These are phyloP conservation scores for Synodontis membranacea DNA, from an alignment of 2,113 vertebrate species.

Conservation along the genomic window DNA sequence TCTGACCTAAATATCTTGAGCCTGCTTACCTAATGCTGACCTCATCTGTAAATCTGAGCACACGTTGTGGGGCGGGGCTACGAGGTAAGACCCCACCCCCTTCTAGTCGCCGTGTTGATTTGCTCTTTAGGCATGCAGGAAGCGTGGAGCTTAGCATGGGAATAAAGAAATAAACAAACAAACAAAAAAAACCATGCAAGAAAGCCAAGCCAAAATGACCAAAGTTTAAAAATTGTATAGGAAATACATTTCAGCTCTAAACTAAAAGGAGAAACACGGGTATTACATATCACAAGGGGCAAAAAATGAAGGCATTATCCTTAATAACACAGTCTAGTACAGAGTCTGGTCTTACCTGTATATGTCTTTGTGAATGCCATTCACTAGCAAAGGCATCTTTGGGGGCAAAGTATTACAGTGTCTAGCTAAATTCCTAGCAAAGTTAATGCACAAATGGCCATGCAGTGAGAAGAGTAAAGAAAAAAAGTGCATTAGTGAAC, in stretches of 20 bases:
- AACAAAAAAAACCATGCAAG: slow-evolving; percentile 58
- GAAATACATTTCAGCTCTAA: not conserved
- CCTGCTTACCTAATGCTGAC: slow-evolving; percentile 81
- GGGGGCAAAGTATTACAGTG: slow-evolving; percentile 87
- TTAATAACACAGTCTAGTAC: not conserved
- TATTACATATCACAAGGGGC: not conserved
- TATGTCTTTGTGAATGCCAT: slow-evolving; percentile 84
- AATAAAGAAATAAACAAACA: slow-evolving; percentile 38
- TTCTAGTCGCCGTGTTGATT: slow-evolving; percentile 73
- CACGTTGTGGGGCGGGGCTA: slow-evolving; percentile 75
- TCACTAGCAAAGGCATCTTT: slow-evolving; percentile 93
- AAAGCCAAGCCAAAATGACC: slow-evolving; percentile 28
- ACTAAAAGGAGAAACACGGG: not conserved
- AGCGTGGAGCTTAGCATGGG: slow-evolving; percentile 78
- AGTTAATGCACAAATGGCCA: slow-evolving; percentile 58
- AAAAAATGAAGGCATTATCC: not conserved
- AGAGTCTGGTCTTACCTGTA: slow-evolving; percentile 82
- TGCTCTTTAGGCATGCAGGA: slow-evolving; percentile 86
- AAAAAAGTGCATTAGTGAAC: slow-evolving; percentile 22
- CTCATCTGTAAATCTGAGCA: slow-evolving; percentile 81
- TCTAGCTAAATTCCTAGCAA: slow-evolving; percentile 82
- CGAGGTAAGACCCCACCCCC: slow-evolving; percentile 75
- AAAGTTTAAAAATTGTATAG: not conserved
- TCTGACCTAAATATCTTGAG: not conserved
- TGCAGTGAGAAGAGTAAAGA: slow-evolving; percentile 59